phyloP scores from a whole-genome alignment of 2,113 vertebrate species.

The Ahaetulla prasina region DNA sequence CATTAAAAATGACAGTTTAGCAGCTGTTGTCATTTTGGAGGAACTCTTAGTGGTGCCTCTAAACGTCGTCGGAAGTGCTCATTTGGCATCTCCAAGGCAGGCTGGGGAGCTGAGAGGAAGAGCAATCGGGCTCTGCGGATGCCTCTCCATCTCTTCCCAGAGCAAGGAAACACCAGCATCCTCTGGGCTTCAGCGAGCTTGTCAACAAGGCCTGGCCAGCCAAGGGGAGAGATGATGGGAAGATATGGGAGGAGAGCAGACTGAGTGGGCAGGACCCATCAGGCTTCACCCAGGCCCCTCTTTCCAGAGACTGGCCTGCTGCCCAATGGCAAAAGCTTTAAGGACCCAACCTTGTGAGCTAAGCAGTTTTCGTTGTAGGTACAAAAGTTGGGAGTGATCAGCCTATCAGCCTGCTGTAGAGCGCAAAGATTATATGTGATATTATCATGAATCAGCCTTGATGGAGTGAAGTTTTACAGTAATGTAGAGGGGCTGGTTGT shows the following conservation, averaged over 20 bases:
- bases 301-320: not conserved
- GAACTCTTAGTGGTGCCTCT: not conserved
- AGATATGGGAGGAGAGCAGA: not conserved
- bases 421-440: not conserved
- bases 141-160: not conserved
- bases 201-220: not conserved
- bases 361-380: not conserved
- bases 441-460: not conserved
- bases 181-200: too few species aligned
- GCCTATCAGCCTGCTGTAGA: not conserved
- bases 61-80: not conserved
- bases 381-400: not conserved
- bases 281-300: not conserved
- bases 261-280: not conserved
- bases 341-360: not conserved
- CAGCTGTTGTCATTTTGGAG: not conserved
- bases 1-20: not conserved
- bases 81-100: not conserved
- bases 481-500: not conserved
- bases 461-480: not conserved
- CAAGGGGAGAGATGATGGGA: not conserved
- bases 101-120: not conserved
- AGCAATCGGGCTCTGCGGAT: accelerated
- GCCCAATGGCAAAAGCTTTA: not conserved
- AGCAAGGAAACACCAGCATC: not conserved